Conservation (phyloP, 2,888 invertebrate species). For the Mythimna albipuncta region DNA sequence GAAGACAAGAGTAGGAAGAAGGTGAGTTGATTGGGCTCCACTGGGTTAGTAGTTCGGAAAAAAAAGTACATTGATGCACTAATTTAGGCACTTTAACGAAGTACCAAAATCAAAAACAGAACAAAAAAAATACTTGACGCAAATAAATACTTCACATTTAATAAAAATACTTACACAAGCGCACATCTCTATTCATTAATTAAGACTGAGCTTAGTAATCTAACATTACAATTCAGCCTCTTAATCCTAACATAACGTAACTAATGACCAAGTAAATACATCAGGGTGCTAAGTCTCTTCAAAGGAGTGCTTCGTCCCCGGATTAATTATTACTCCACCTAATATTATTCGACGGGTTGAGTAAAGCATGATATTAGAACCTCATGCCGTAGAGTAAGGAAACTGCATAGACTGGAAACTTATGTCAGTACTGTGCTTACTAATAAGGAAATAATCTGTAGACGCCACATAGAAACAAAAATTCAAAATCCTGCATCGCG, state of each 20-base stretch:
- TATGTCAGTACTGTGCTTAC: neutral
- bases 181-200: neutral
- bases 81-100: no score
- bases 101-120: no score
- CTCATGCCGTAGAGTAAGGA: slow-evolving; percentile 4
- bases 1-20: no score
- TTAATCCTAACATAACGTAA: slow-evolving; percentile 39
- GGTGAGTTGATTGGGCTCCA: no score
- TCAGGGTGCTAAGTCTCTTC: slow-evolving; percentile 39
- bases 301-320: slow-evolving; percentile 40
- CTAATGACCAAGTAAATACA: slow-evolving; percentile 51
- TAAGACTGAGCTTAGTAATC: slow-evolving; percentile 16
- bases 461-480: no score
- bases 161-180: no score
- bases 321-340: slow-evolving; percentile 55
- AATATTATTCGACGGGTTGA: slow-evolving; percentile 50
- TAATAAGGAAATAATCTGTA: no score
- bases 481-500: no score
- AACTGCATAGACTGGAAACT: neutral
- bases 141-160: no score
- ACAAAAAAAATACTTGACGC: no score
- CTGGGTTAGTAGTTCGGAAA: no score
- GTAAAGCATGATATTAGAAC: slow-evolving; percentile 38
- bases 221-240: slow-evolving; percentile 31
- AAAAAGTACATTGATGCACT: no score